Conservation (phyloP, 2,797 vertebrate genomes). For the Phrynocephalus guinanensis region DNA sequence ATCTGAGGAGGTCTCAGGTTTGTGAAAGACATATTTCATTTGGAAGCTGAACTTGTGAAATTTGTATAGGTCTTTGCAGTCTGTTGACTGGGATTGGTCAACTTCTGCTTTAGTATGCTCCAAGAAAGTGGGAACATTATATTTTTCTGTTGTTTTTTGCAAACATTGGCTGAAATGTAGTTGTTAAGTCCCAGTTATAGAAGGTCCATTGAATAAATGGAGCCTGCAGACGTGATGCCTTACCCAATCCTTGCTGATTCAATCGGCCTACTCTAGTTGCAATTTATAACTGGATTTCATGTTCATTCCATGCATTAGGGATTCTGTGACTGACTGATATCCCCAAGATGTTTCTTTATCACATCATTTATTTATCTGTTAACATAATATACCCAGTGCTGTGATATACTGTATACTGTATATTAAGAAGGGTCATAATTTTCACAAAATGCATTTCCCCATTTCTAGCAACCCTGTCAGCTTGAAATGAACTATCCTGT, state of each 20-base stretch:
- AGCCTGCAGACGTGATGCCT: no score
- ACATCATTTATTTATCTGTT: neutral
- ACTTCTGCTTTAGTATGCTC: no score
- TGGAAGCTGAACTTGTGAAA: no score
- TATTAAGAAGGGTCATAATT: neutral
- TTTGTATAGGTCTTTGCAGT: no score
- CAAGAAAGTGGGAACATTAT: neutral
- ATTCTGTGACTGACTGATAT: neutral
- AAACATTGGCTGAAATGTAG: neutral
- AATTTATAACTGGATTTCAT: neutral
- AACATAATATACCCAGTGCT: neutral
- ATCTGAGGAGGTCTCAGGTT: constrained; percentile 91
- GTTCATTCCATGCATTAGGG: neutral
- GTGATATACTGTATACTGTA: neutral
- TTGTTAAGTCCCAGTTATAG: no score
- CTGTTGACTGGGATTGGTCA: no score
- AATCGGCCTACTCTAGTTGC: no score
- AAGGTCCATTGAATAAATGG: no score
- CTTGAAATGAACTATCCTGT: neutral
- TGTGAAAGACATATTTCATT: constrained; percentile 45
- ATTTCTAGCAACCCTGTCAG: neutral
- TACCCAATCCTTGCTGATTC: no score
- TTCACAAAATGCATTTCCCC: neutral
- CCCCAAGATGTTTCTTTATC: neutral
- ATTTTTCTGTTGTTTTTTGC: neutral